These are phyloP conservation scores for Candidula unifasciata DNA, from an alignment of 2,888 invertebrate genomes.

Conservation along the genomic window DNA sequence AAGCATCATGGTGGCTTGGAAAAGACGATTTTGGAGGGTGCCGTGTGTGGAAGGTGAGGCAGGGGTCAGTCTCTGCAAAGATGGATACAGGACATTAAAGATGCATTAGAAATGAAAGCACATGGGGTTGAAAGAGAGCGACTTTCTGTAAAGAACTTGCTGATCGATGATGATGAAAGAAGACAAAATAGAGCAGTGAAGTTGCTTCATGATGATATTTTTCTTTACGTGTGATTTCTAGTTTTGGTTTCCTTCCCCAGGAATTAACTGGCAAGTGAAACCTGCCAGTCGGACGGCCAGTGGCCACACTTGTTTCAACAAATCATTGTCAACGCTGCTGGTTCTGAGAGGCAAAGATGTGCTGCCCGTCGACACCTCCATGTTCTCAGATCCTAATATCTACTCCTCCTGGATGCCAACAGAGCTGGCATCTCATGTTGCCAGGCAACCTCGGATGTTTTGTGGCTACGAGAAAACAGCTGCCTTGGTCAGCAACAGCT, in stretches of 20 bases:
- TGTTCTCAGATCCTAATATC: slow-evolving; percentile 69
- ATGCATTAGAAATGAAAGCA: no score
- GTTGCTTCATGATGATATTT: no score
- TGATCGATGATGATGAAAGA: no score
- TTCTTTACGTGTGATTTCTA: no score
- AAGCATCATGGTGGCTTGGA: no score
- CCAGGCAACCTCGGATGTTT: slow-evolving; percentile 71
- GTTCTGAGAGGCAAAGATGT: slow-evolving; percentile 72
- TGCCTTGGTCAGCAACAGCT: slow-evolving; percentile 76
- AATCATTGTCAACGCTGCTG: slow-evolving; percentile 71
- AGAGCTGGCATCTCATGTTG: slow-evolving; percentile 60
- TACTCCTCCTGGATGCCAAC: slow-evolving; percentile 72
- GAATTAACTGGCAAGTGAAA: slow-evolving; percentile 75
- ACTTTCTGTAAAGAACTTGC: no score
- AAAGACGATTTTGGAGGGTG: no score
- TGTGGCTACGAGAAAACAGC: slow-evolving; percentile 75
- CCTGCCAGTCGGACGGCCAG: slow-evolving; percentile 59
- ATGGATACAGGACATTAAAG: no score
- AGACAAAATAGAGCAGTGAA: no score
- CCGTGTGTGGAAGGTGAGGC: no score
- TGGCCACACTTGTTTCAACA: slow-evolving; percentile 62
- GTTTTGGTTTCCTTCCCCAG: slow-evolving; percentile 56
- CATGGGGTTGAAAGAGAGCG: no score
- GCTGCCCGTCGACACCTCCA: slow-evolving; percentile 58
- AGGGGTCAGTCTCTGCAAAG: no score